phyloP scores from a whole-genome alignment of 2,888 invertebrate genomes.

The Aelia acuminata region DNA sequence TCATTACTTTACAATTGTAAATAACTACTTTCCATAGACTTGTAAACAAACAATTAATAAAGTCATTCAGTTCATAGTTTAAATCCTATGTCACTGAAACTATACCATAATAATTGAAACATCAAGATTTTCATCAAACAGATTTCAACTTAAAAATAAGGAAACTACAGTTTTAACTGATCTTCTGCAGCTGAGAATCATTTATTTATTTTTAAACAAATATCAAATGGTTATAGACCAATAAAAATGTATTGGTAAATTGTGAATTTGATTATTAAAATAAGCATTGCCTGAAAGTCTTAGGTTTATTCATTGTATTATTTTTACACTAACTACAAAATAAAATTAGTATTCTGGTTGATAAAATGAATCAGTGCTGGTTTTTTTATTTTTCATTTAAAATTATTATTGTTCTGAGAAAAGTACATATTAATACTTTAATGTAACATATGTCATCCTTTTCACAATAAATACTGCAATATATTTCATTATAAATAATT shows the following conservation, averaged over 20 bases:
- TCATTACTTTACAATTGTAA: conserved; percentile 22
- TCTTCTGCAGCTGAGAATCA: background rate
- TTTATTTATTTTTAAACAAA: background rate
- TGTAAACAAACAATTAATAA: background rate
- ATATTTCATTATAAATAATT: background rate
- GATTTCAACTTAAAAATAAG: background rate
- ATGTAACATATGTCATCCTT: background rate
- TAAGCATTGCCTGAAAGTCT: background rate
- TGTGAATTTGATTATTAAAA: background rate
- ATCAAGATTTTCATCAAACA: background rate
- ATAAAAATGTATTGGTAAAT: background rate
- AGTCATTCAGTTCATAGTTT: background rate
- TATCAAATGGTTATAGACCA: background rate
- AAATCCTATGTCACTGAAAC: background rate
- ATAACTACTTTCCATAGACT: background rate
- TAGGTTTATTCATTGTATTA: background rate
- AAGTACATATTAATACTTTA: background rate
- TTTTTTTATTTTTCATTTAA: background rate
- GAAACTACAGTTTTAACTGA: background rate
- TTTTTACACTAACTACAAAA: too few relatives aligned
- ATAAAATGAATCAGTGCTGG: background rate
- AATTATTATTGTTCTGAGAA: background rate
- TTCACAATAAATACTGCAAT: background rate
- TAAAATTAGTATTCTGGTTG: background rate
- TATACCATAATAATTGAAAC: background rate